Conservation (phyloP, 2,113 vertebrate species). For the Atherinomorus stipes region DNA sequence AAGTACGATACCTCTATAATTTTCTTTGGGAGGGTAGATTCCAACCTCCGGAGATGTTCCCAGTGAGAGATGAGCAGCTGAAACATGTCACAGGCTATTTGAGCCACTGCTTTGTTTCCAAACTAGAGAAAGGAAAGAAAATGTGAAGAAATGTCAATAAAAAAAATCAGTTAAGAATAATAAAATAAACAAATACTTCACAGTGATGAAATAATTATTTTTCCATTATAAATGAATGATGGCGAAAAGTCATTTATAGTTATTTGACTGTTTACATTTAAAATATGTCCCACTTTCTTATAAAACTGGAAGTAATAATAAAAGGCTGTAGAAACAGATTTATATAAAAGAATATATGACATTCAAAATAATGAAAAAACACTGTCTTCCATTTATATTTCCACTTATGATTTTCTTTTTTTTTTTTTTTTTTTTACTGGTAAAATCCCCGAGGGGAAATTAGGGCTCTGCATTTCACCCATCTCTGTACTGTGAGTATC, state of each 20-base stretch:
- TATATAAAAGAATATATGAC: not conserved
- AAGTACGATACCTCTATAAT: constrained; percentile 89
- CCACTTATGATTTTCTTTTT: no score
- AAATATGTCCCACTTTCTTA: not conserved
- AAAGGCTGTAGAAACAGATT: fast-evolving
- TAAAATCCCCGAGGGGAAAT: no score
- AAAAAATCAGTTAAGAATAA: not conserved
- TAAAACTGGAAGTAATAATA: not conserved
- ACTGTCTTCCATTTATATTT: no score
- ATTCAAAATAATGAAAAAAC: not conserved
- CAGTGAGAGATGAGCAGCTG: constrained; percentile 94
- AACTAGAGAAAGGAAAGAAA: constrained; percentile 81
- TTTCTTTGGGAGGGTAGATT: constrained; percentile 89
- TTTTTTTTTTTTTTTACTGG: no score
- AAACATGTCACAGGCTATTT: constrained; percentile 93
- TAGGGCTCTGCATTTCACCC: no score
- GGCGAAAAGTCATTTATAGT: no score
- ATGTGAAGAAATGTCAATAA: not conserved
- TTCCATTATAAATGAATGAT: not conserved
- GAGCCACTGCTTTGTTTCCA: constrained; percentile 93
- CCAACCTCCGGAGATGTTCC: constrained; percentile 91
- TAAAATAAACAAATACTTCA: not conserved
- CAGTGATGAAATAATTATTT: not conserved
- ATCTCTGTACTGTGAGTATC: no score
- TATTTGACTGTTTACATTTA: fast-evolving